These are phyloP conservation scores for Eleginops maclovinus DNA, from an alignment of 2,113 vertebrate genomes.

Conservation along the genomic window DNA sequence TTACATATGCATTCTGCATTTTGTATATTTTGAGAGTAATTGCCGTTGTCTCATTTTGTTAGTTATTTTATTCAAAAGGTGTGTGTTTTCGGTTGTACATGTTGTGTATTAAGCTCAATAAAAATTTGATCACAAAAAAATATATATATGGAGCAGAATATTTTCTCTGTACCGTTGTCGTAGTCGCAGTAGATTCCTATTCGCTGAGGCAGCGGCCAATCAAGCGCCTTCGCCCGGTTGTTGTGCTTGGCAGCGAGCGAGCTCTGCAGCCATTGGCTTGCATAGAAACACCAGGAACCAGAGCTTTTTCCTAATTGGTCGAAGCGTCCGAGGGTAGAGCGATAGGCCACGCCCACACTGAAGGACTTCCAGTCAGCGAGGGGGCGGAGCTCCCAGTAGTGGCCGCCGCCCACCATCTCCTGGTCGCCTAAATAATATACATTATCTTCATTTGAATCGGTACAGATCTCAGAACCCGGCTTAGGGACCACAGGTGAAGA, in stretches of 20 bases:
- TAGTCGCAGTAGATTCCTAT: constrained; percentile 94
- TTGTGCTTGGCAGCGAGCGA: constrained; percentile 94
- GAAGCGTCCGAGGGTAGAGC: constrained; percentile 89
- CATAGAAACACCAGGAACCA: constrained; percentile 91
- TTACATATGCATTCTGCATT: too few relatives aligned
- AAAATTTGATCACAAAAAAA: too few relatives aligned
- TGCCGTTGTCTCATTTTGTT: too few relatives aligned
- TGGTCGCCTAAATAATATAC: constrained; percentile 94
- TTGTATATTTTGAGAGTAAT: too few relatives aligned
- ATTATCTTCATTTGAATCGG: too few relatives aligned
- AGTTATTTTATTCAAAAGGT: too few relatives aligned
- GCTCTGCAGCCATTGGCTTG: constrained; percentile 96
- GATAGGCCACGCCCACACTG: constrained; percentile 90
- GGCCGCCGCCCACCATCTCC: constrained; percentile 87
- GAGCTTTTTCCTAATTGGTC: constrained; percentile 93
- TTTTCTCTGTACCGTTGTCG: constrained; percentile 84
- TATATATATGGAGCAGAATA: too few relatives aligned
- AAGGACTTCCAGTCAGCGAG: constrained; percentile 94
- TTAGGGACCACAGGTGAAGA: too few relatives aligned
- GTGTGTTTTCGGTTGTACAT: too few relatives aligned
- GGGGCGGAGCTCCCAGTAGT: constrained; percentile 95
- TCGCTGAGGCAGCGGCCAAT: constrained; percentile 86
- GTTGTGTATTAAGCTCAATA: too few relatives aligned
- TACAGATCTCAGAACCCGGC: too few relatives aligned
- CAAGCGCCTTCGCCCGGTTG: constrained; percentile 91